Percentiles rank a stretch among this genome's conserved stretches.
phyloP scores from a whole-genome alignment of 2,113 vertebrate genomes.

The Maccullochella peelii region DNA sequence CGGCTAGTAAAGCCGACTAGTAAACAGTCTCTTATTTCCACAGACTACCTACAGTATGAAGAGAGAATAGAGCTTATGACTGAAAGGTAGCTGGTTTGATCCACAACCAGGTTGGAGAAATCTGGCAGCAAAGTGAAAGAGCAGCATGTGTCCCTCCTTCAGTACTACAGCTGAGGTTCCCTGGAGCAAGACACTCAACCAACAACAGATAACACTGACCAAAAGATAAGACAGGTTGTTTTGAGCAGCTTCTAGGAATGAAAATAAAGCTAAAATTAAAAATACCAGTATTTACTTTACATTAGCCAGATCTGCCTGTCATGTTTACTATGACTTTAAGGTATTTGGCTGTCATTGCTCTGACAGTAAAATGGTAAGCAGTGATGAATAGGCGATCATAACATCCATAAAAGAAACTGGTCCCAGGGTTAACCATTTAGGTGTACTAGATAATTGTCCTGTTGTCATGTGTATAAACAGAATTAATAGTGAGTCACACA shows the following conservation, averaged over 20 bases:
- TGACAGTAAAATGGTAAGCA: constrained; percentile 1
- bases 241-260: background rate
- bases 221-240: background rate
- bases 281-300: background rate
- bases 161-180: constrained; percentile 5
- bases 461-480: background rate
- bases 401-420: constrained; percentile 7
- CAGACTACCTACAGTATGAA: background rate
- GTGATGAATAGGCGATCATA: constrained; percentile 2
- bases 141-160: background rate
- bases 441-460: background rate
- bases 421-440: constrained; percentile 7
- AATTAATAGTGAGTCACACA: constrained; percentile 4
- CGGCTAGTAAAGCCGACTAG: background rate
- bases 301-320: background rate
- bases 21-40: background rate
- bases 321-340: constrained; percentile 4
- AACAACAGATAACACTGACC: background rate
- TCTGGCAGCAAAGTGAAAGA: background rate
- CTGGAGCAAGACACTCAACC: background rate
- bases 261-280: background rate
- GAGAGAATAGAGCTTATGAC: background rate
- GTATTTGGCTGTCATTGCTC: constrained; percentile 1
- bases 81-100: constrained; percentile 7
- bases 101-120: constrained; percentile 7